phyloP scores from a whole-genome alignment of 2,113 vertebrate genomes.

The Riparia riparia region DNA sequence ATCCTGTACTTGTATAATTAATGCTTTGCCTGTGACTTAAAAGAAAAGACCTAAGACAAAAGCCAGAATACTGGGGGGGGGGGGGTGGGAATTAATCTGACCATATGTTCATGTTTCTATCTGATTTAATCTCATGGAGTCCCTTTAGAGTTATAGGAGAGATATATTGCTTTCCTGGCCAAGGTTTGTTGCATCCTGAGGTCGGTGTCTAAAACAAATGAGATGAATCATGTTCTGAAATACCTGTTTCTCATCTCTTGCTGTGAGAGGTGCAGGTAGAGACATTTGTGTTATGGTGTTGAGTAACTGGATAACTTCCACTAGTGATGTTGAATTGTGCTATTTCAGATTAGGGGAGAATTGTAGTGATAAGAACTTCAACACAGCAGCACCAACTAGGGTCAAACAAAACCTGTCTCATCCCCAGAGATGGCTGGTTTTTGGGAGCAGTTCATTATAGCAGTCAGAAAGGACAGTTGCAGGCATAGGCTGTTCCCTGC shows the following conservation, averaged over 20 bases:
- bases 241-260: not conserved
- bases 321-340: not conserved
- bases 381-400: not conserved
- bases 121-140: conserved; percentile 1
- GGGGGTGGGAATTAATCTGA: conserved; percentile 29
- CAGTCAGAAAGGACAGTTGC: not conserved
- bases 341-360: not conserved
- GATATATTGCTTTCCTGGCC: not conserved
- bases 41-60: conserved; percentile 1
- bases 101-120: conserved; percentile 30
- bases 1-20: not conserved
- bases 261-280: not conserved
- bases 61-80: not conserved
- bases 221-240: not conserved
- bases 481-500: not conserved
- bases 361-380: not conserved
- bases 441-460: not conserved
- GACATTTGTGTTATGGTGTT: not conserved
- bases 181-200: not conserved
- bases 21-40: not conserved
- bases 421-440: not conserved
- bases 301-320: not conserved
- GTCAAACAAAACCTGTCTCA: not conserved
- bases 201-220: not conserved
- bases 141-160: not conserved